Evolutionary conservation across 2,888 invertebrate species (phyloP), one percentile per base, ranked within the genome.

Genomic region (Drosophila rellima): DNA sequence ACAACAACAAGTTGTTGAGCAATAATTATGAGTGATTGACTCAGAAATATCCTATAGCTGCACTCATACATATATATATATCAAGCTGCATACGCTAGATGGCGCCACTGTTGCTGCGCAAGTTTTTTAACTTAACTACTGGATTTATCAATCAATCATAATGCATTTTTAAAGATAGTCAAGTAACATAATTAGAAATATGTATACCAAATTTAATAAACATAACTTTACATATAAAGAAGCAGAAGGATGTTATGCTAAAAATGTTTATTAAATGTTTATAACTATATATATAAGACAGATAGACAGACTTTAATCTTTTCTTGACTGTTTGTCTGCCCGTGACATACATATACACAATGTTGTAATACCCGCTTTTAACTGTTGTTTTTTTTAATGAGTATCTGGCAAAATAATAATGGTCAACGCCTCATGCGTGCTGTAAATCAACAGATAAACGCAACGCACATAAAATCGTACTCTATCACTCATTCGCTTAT

Each of bases 391-490:
- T 33, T 20, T 33, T 11, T 10, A 7, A 35, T 17, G 33, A 20
- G 31, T 56, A 56, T 45, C 15, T 2, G 5, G 56, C 17, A 56
- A 26, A 37, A 59, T 44, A 65, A 61, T 65, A 65, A 60, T 55
- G 60, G 54, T 63, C 63, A 54, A 47, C 45, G 26, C 42, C 67
- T 37, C 47, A 48, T 44, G 77, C 64, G 72, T 73, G 80, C 73
- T 76, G 82, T 82, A 82, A 82, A 82, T 82, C 82, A 85, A 85
- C 85, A 82, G 85, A 82, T 88, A 85, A 85, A 82, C 50, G 56
- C 66, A 64, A 39, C 47, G 44, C 40, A 60, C 31, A 44, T 20
- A 55, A n/a, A 51, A n/a, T 20, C 7, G n/a, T 29, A 44, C 45
- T 39, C 20, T 26, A 20, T 37, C 51, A 18, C 18, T 33, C 20